Evolutionary conservation across 2,888 invertebrate species (phyloP).

Genomic region (Acrocyrtus sp.): DNA sequence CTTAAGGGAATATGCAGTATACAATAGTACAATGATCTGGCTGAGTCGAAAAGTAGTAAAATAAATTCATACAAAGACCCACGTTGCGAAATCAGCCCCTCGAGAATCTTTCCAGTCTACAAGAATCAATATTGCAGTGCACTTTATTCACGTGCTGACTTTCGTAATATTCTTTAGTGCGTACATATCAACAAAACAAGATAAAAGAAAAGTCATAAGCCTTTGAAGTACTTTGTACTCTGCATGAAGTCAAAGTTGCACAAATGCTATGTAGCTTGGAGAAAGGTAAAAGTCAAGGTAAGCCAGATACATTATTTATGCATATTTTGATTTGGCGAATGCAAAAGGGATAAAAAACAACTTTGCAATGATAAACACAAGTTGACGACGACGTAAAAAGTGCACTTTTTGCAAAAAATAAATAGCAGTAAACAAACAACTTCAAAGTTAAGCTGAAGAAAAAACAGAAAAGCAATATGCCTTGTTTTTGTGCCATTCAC

Average conservation of each 20-base stretch:
- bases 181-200: no score
- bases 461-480: neutral
- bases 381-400: neutral
- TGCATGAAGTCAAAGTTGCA: no score
- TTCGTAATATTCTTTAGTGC: no score
- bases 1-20: no score
- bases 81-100: no score
- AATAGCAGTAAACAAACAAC: neutral
- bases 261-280: neutral
- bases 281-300: slow-evolving; percentile 29
- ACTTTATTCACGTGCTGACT: no score
- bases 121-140: no score
- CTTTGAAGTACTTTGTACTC: slow-evolving; percentile 3
- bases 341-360: neutral
- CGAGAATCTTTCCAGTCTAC: no score
- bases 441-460: neutral
- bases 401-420: neutral
- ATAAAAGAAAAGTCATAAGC: slow-evolving; percentile 4
- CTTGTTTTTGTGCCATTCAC: neutral
- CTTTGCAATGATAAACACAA: neutral
- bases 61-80: neutral
- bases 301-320: slow-evolving; percentile 8
- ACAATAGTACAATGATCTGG: no score
- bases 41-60: neutral
- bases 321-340: neutral